These are phyloP conservation scores for Pantelozetes paolii DNA, from an alignment of 2,888 invertebrate genomes.

Conservation along the genomic window DNA sequence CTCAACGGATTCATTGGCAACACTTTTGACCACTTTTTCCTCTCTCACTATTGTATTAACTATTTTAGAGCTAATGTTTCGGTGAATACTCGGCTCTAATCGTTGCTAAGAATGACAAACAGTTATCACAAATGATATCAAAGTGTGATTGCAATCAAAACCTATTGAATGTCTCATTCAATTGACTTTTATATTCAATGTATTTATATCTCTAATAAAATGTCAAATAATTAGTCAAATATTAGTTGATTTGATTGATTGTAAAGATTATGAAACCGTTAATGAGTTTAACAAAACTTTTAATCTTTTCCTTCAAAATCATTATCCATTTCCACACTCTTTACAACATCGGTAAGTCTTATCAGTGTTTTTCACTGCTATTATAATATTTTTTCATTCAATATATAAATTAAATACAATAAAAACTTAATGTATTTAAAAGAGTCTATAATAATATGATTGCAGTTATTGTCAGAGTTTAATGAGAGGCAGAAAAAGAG, in stretches of 20 bases:
- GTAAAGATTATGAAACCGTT: background rate
- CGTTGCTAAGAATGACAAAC: background rate
- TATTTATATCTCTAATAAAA: background rate
- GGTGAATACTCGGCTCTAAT: background rate
- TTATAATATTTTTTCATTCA: background rate
- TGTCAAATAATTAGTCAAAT: background rate
- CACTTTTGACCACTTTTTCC: slow-evolving; percentile 31
- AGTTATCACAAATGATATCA: background rate
- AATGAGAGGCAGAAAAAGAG: slow-evolving; percentile 23
- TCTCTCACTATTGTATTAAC: background rate
- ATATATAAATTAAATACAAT: slow-evolving; percentile 26
- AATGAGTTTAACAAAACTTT: background rate
- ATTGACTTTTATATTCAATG: background rate
- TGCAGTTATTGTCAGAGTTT: slow-evolving; percentile 12
- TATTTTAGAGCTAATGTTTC: background rate
- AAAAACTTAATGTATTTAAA: slow-evolving; percentile 1
- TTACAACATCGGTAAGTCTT: background rate
- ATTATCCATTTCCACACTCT: background rate
- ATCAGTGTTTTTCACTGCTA: background rate
- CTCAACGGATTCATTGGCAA: background rate
- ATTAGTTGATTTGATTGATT: background rate
- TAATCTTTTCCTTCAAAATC: slow-evolving; percentile 6
- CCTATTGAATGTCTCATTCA: background rate
- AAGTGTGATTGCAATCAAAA: background rate
- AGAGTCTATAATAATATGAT: background rate